Conservation (phyloP, 2,797 vertebrate genomes). For the Neosalanx taihuensis region DNA sequence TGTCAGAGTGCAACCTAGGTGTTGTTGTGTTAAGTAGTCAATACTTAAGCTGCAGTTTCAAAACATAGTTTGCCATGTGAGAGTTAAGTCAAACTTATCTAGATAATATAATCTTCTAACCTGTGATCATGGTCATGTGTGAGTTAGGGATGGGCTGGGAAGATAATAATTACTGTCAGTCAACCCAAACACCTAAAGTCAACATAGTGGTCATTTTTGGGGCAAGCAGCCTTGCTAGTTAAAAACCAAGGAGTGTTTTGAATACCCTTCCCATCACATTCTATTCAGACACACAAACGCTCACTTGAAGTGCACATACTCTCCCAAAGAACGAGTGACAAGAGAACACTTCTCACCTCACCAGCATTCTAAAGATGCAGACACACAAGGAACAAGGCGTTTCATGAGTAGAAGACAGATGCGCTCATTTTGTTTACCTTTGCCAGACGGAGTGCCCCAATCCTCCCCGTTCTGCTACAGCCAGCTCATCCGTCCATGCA, state of each 20-base stretch:
- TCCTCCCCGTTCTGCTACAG: conserved; percentile 36
- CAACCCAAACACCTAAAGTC: too few species aligned
- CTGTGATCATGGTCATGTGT: conserved; percentile 36
- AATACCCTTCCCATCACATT: not conserved
- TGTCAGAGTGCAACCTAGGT: not conserved
- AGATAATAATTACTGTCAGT: not conserved
- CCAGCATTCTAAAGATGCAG: too few species aligned
- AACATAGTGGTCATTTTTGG: too few species aligned
- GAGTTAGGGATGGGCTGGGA: conserved; percentile 27
- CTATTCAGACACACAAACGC: not conserved
- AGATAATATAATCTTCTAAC: conserved; percentile 18
- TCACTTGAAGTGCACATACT: not conserved
- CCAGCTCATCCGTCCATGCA: conserved; percentile 53
- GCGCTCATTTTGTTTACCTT: conserved; percentile 47
- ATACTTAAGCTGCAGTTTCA: not conserved
- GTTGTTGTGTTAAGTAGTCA: not conserved
- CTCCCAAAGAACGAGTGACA: not conserved
- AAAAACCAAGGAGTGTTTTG: not conserved
- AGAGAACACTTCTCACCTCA: too few species aligned
- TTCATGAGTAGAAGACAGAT: not conserved
- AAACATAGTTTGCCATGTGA: not conserved
- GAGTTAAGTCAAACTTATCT: not conserved
- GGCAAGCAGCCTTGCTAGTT: not conserved
- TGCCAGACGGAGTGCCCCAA: conserved; percentile 44
- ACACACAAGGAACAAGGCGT: not conserved